phyloP scores from a whole-genome alignment of 2,888 invertebrate species.

The Drosophila anceps region DNA sequence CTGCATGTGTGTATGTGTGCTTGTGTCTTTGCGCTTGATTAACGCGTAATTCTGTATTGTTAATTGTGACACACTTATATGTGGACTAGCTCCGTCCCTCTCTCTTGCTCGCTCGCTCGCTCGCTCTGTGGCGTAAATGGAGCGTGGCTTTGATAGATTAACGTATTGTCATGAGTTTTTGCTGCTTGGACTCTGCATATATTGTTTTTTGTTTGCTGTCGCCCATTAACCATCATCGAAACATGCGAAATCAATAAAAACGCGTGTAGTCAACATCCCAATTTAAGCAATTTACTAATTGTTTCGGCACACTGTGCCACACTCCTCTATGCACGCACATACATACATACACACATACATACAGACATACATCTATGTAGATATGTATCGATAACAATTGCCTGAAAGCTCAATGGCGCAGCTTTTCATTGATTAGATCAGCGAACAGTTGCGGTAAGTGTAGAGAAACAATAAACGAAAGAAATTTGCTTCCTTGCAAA shows the following conservation, averaged over 20 bases:
- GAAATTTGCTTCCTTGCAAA: slow-evolving; percentile 22
- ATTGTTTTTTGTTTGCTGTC: background rate
- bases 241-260: slow-evolving; percentile 67
- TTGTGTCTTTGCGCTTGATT: slow-evolving; percentile 71
- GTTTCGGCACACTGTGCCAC: slow-evolving; percentile 38
- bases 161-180: slow-evolving; percentile 47
- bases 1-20: background rate
- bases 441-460: slow-evolving; percentile 9
- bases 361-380: background rate
- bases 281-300: slow-evolving; percentile 47
- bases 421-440: slow-evolving; percentile 33
- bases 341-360: background rate
- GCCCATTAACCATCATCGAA: slow-evolving; percentile 37
- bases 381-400: slow-evolving; percentile 14
- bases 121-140: slow-evolving; percentile 57
- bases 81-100: slow-evolving; percentile 2
- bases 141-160: slow-evolving; percentile 76
- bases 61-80: slow-evolving; percentile 73
- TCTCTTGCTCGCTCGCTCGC: background rate
- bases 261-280: slow-evolving; percentile 42
- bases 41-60: slow-evolving; percentile 76
- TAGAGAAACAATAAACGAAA: slow-evolving; percentile 18
- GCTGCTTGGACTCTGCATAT: slow-evolving; percentile 23
- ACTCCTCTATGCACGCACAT: background rate
- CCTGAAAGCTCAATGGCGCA: slow-evolving; percentile 17